Evolutionary conservation across 2,888 invertebrate species (phyloP).

Genomic region (Hemicrepidius hirtus): DNA sequence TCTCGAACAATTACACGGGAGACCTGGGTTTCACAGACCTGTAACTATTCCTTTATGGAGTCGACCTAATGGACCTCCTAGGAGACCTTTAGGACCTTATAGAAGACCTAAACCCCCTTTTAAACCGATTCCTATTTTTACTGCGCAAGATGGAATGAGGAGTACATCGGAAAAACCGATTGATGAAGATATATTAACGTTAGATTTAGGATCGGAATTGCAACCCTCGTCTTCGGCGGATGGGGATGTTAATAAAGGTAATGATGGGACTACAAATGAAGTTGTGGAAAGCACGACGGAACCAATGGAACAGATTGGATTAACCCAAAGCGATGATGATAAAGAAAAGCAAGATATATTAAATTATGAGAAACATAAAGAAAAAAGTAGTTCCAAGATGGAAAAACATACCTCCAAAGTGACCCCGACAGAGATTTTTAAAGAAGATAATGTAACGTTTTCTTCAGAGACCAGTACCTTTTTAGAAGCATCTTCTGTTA

Average conservation of each 20-base stretch:
- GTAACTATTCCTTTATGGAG: conserved; percentile 81
- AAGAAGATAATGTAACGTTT: not conserved
- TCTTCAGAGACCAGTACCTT: not conserved
- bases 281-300: conserved; percentile 60
- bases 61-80: conserved; percentile 71
- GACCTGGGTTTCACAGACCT: conserved; percentile 74
- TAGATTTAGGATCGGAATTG: conserved; percentile 67
- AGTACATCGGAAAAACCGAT: conserved; percentile 67
- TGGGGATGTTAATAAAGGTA: conserved; percentile 58
- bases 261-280: conserved; percentile 58
- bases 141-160: conserved; percentile 67
- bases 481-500: not conserved
- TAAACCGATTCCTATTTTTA: conserved; percentile 74
- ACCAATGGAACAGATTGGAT: conserved; percentile 56
- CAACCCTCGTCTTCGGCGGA: conserved; percentile 61
- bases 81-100: conserved; percentile 74
- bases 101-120: conserved; percentile 78
- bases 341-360: conserved; percentile 60
- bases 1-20: conserved; percentile 77
- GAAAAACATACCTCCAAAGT: conserved; percentile 63
- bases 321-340: conserved; percentile 49
- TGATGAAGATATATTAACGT: conserved; percentile 68
- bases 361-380: conserved; percentile 69
- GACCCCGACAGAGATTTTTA: conserved; percentile 33
- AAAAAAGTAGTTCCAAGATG: conserved; percentile 67